Evolutionary conservation across 2,113 vertebrate species (phyloP).

Genomic region (Siphamia tubifer): DNA sequence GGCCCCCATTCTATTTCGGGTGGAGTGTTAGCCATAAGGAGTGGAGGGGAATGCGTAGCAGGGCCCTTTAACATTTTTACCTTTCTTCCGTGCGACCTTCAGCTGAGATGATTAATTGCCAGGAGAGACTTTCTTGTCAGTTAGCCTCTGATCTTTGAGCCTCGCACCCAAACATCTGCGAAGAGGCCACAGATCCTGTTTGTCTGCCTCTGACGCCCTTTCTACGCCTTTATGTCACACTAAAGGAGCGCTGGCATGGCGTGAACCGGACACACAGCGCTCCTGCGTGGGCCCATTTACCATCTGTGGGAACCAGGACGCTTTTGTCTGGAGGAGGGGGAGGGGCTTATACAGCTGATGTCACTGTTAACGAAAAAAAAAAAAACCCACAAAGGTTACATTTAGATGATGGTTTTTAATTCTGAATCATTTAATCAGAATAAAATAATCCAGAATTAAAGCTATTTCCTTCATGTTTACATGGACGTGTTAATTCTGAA

Average conservation of each 20-base stretch:
- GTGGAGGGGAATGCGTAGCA: slow-evolving; percentile 65
- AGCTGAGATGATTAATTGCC: slow-evolving; percentile 86
- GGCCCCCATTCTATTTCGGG: slow-evolving; percentile 82
- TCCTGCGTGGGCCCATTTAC: slow-evolving; percentile 52
- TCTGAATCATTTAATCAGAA: too few species aligned
- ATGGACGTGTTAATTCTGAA: too few species aligned
- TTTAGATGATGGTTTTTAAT: too few species aligned
- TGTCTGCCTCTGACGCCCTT: slow-evolving; percentile 68
- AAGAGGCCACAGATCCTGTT: slow-evolving; percentile 72
- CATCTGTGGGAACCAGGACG: slow-evolving; percentile 67
- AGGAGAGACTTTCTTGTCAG: slow-evolving; percentile 83
- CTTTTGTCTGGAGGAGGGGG: slow-evolving; percentile 18
- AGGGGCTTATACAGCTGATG: too few species aligned
- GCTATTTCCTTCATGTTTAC: too few species aligned
- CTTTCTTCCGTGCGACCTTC: slow-evolving; percentile 84
- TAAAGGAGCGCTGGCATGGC: slow-evolving; percentile 64
- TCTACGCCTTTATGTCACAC: slow-evolving; percentile 69
- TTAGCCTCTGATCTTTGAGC: slow-evolving; percentile 87
- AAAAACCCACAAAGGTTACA: too few species aligned
- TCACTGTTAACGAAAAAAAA: too few species aligned
- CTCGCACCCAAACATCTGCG: slow-evolving; percentile 83
- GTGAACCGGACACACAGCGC: slow-evolving; percentile 45
- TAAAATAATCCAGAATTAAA: too few species aligned
- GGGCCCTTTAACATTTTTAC: slow-evolving; percentile 80
- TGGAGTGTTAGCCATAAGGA: slow-evolving; percentile 62